phyloP scores from a whole-genome alignment of 2,113 vertebrate species.

The Rhinoderma darwinii region DNA sequence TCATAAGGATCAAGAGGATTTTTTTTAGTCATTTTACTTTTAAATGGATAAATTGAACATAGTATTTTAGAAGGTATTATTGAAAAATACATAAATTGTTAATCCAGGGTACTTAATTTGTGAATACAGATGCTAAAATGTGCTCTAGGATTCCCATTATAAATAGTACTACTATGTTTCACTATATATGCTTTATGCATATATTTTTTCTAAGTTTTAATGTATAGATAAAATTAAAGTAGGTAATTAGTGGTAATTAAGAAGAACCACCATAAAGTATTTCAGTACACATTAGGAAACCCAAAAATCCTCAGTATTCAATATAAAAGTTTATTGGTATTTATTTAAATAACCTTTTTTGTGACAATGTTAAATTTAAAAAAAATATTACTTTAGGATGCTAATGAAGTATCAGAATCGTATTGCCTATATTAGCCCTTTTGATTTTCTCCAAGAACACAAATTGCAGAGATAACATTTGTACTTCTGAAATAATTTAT shows the following conservation, averaged over 20 bases:
- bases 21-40: slow-evolving; percentile 65
- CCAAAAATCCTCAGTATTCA: not conserved
- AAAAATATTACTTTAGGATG: not conserved
- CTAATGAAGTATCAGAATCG: not conserved
- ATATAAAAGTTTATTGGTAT: not conserved
- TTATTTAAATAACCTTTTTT: not conserved
- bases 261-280: not conserved
- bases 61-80: slow-evolving; percentile 62
- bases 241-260: not conserved
- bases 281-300: not conserved
- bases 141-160: slow-evolving; percentile 43
- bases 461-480: not conserved
- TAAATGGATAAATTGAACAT: slow-evolving; percentile 63
- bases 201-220: not conserved
- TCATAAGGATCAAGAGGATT: slow-evolving; percentile 65
- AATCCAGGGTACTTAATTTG: slow-evolving; percentile 55
- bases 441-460: not conserved
- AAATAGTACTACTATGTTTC: not conserved
- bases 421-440: not conserved
- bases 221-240: not conserved
- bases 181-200: not conserved
- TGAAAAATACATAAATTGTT: slow-evolving; percentile 29
- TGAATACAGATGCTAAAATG: slow-evolving; percentile 11
- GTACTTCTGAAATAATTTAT: not conserved
- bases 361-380: not conserved